These are phyloP conservation scores for Dendrocincla fuliginosa DNA, from an alignment of 2,797 vertebrate species.

Conservation along the genomic window DNA sequence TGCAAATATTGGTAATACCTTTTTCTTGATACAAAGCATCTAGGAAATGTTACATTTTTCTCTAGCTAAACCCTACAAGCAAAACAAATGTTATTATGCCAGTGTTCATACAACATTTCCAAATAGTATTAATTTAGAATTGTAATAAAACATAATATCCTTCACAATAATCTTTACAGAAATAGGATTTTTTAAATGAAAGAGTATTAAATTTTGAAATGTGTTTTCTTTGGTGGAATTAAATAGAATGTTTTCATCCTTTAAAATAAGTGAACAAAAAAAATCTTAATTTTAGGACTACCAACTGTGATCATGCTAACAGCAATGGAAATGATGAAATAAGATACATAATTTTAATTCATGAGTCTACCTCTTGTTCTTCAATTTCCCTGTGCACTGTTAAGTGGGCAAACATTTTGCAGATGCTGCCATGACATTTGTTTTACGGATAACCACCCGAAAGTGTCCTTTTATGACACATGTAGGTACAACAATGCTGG, in stretches of 20 bases:
- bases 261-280: neutral
- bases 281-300: neutral
- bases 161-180: constrained; percentile 34
- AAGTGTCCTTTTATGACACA: neutral
- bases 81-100: neutral
- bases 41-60: constrained; percentile 26
- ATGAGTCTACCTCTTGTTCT: neutral
- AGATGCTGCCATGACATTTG: neutral
- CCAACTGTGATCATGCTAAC: neutral
- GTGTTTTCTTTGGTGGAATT: neutral
- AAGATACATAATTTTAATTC: neutral
- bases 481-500: neutral
- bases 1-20: constrained; percentile 38
- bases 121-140: neutral
- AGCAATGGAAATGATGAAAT: neutral
- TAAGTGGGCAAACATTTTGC: neutral
- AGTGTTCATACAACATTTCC: neutral
- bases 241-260: neutral
- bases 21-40: constrained; percentile 26
- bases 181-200: neutral
- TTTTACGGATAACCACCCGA: neutral
- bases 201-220: neutral
- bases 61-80: constrained; percentile 18
- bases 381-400: neutral
- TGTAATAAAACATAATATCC: constrained; percentile 5